These are phyloP conservation scores for Haplochromis vanheusdeni DNA, from an alignment of 2,113 vertebrate species.

Conservation along the genomic window DNA sequence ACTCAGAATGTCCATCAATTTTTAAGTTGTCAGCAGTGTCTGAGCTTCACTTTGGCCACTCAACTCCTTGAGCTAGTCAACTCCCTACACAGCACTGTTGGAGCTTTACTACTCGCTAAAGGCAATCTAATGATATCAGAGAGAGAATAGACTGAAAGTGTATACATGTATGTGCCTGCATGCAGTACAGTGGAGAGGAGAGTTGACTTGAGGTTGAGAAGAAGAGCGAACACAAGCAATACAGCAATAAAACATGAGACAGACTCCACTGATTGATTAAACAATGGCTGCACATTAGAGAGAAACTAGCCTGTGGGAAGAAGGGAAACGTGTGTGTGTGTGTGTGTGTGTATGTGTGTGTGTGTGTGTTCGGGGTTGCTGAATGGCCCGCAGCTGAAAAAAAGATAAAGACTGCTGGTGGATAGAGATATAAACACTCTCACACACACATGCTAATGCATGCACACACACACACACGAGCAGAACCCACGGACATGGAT, in stretches of 20 bases:
- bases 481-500: neutral
- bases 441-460: neutral
- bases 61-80: neutral
- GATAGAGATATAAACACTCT: slow-evolving; percentile 33
- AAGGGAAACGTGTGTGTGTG: neutral
- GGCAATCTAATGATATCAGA: neutral
- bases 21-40: neutral
- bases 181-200: neutral
- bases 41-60: neutral
- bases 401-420: slow-evolving; percentile 41
- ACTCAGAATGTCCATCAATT: neutral
- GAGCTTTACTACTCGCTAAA: neutral
- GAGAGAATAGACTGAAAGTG: neutral
- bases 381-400: neutral
- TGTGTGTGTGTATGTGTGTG: neutral
- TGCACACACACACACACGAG: neutral
- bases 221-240: neutral
- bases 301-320: neutral
- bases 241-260: slow-evolving; percentile 13
- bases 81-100: neutral
- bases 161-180: neutral
- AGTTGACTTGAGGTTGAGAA: neutral
- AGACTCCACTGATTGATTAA: slow-evolving; percentile 43
- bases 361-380: neutral
- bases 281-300: slow-evolving; percentile 42